Conservation (phyloP, 1,140 invertebrate species). For the Xylocopa sonorina region DNA sequence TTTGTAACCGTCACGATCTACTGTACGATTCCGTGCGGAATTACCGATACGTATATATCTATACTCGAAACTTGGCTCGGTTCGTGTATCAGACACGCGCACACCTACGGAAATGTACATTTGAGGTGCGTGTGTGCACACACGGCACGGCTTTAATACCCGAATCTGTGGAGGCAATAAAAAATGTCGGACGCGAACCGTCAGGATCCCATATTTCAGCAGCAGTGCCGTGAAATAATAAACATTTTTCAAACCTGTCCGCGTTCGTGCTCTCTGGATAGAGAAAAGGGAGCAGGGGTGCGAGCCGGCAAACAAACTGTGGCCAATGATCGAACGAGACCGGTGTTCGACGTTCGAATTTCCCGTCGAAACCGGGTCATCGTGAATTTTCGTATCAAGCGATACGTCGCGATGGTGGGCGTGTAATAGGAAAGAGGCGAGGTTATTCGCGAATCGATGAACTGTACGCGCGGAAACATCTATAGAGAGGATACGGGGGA, state of each 20-base stretch:
- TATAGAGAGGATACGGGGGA: neutral
- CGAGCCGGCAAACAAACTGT: neutral
- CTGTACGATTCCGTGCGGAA: neutral
- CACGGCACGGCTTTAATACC: neutral
- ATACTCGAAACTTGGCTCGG: no score
- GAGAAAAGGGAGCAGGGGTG: neutral
- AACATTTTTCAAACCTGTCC: conserved; percentile 17
- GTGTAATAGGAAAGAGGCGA: neutral
- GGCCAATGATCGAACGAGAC: neutral
- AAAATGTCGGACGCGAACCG: conserved; percentile 4
- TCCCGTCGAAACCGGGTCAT: neutral
- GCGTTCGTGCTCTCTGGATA: neutral
- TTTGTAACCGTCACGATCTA: neutral
- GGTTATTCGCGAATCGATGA: conserved; percentile 4
- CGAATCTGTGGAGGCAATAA: neutral
- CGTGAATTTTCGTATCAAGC: neutral
- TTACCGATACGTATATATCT: no score
- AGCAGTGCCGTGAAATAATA: neutral
- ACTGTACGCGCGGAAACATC: neutral
- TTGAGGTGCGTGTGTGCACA: neutral
- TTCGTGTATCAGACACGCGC: neutral
- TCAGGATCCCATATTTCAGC: neutral
- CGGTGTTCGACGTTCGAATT: neutral
- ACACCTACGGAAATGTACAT: neutral
- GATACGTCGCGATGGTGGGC: neutral